phyloP scores from a whole-genome alignment of 2,888 invertebrate genomes.

The Mesoligia furuncula region DNA sequence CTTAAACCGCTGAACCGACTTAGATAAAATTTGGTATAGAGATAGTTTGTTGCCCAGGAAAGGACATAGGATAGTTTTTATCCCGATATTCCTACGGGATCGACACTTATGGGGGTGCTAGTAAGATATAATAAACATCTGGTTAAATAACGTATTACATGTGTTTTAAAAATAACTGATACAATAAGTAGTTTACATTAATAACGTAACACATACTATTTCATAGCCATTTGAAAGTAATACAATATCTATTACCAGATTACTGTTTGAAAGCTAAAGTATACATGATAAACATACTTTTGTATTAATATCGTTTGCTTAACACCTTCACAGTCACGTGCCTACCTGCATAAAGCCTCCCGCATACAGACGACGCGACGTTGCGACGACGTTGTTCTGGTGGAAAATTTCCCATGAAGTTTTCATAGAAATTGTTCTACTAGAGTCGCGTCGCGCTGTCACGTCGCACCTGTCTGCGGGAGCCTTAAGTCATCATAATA shows the following conservation, averaged over 20 bases:
- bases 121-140: too few species aligned
- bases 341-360: neutral
- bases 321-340: neutral
- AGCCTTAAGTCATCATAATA: neutral
- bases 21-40: too few species aligned
- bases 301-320: neutral
- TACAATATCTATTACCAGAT: neutral
- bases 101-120: too few species aligned
- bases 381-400: neutral
- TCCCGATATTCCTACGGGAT: too few species aligned
- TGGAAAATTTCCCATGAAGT: too few species aligned
- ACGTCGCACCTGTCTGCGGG: too few species aligned
- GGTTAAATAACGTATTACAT: neutral
- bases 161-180: neutral
- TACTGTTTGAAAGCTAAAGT: neutral
- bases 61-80: too few species aligned
- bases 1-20: too few species aligned
- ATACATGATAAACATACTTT: neutral
- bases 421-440: neutral
- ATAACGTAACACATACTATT: neutral
- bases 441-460: neutral
- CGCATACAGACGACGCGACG: neutral
- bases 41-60: too few species aligned
- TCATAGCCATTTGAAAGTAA: neutral
- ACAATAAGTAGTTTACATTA: neutral